A percentile compares a stretch with the other conserved stretches of the same genome.
phyloP scores from a whole-genome alignment of 2,797 vertebrate genomes.

The Acrossocheilus fasciatus region DNA sequence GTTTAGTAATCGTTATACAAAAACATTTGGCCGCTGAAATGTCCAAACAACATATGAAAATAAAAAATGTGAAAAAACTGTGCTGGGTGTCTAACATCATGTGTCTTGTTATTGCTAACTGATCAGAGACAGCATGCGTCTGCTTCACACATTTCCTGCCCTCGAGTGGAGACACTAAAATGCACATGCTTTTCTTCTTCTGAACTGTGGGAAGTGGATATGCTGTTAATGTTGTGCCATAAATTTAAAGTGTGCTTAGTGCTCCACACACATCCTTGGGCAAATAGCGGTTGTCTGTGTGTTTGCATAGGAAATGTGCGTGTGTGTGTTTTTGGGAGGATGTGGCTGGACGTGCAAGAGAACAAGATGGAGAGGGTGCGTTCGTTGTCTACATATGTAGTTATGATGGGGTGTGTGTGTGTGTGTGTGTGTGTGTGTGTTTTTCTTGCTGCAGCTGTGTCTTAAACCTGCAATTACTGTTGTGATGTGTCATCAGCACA shows the following conservation, averaged over 20 bases:
- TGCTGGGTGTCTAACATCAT: conserved; percentile 20
- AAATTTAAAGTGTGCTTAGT: conserved; percentile 47
- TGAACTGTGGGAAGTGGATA: conserved; percentile 41
- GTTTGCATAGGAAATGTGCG: conserved; percentile 20
- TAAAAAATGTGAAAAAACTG: background rate
- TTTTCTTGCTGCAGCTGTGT: conserved; percentile 70
- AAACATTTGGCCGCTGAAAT: background rate
- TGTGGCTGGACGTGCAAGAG: background rate
- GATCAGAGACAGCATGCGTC: conserved; percentile 44
- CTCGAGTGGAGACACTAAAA: conserved; percentile 40
- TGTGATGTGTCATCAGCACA: conserved; percentile 72
- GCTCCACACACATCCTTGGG: conserved; percentile 36
- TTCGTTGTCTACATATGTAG: background rate
- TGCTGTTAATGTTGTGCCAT: conserved; percentile 45
- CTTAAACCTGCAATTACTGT: conserved; percentile 74
- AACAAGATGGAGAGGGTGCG: conserved; percentile 3
- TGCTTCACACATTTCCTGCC: conserved; percentile 35
- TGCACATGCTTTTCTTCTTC: conserved; percentile 49
- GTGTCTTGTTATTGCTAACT: conserved; percentile 44
- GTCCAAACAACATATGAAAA: background rate
- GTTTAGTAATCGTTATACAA: background rate
- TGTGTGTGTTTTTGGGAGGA: conserved; percentile 4
- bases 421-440: conserved; percentile 22
- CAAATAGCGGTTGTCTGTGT: conserved; percentile 35
- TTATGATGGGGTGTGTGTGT: conserved; percentile 11